Percentiles rank a stretch among this genome's conserved stretches.
phyloP scores from a whole-genome alignment of 1,140 invertebrate genomes.

The Daktulosphaira vitifoliae region DNA sequence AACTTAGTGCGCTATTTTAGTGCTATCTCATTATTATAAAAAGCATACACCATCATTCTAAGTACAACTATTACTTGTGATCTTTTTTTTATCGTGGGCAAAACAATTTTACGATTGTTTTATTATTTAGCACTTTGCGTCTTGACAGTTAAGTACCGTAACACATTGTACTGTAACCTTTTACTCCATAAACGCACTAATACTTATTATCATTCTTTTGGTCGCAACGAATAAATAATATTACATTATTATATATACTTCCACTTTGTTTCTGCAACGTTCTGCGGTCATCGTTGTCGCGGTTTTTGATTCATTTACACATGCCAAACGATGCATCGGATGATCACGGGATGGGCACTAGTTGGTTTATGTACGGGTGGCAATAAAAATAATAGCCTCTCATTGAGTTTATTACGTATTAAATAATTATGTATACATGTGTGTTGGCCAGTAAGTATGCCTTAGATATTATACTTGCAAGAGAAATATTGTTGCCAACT shows the following conservation, averaged over 20 bases:
- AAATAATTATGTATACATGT: neutral
- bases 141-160: neutral
- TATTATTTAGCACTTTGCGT: neutral
- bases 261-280: neutral
- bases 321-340: no score
- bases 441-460: neutral
- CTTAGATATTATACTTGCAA: neutral
- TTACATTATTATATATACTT: neutral
- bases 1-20: no score
- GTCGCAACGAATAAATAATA: neutral
- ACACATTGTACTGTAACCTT: neutral
- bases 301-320: neutral
- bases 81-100: neutral
- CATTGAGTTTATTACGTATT: slow-evolving; percentile 23
- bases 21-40: no score
- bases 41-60: neutral
- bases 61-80: neutral
- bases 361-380: neutral
- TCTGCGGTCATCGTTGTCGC: no score
- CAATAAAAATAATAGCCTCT: slow-evolving; percentile 26
- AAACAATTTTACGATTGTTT: slow-evolving; percentile 6
- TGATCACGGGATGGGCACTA: slow-evolving; percentile 1
- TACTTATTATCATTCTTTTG: no score
- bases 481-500: slow-evolving; percentile 10
- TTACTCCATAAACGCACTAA: no score